These are phyloP conservation scores for Melinaea menophilus DNA, from an alignment of 2,888 invertebrate genomes.

Conservation along the genomic window DNA sequence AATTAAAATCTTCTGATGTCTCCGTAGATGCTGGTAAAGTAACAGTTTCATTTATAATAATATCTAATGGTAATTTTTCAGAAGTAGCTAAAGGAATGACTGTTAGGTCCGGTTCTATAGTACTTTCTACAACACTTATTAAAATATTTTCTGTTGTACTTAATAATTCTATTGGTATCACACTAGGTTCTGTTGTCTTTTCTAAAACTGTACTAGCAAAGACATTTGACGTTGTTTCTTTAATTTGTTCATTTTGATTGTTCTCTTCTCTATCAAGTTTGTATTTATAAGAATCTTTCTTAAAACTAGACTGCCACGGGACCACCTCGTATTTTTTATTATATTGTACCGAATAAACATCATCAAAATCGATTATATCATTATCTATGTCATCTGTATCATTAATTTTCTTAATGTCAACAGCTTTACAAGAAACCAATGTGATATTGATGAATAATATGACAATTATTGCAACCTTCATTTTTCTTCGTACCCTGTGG, in stretches of 20 bases:
- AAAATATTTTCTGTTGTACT: conserved; percentile 61
- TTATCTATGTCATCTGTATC: conserved; percentile 53
- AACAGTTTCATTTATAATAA: conserved; percentile 53
- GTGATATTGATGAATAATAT: conserved; percentile 45
- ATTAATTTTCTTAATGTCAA: conserved; percentile 42
- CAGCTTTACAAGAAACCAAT: conserved; percentile 43
- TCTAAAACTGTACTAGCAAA: conserved; percentile 23
- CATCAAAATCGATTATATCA: conserved; percentile 68
- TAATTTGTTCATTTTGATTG: conserved; percentile 29
- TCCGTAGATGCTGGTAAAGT: conserved; percentile 53
- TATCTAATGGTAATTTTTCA: conserved; percentile 39
- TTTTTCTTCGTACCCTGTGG: conserved; percentile 61
- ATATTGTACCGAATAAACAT: conserved; percentile 58
- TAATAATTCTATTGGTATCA: conserved; percentile 65
- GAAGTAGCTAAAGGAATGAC: conserved; percentile 64
- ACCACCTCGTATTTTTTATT: conserved; percentile 55
- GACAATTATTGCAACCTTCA: conserved; percentile 52
- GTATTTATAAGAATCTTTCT: conserved; percentile 61
- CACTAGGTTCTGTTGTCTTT: conserved; percentile 51
- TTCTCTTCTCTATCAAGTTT: conserved; percentile 48
- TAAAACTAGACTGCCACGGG: conserved; percentile 51
- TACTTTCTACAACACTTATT: conserved; percentile 55
- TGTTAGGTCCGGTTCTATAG: conserved; percentile 58
- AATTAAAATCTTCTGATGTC: conserved; percentile 39
- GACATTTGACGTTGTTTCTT: conserved; percentile 24